phyloP scores from a whole-genome alignment of 2,113 vertebrate species.

The Syrrhaptes paradoxus region DNA sequence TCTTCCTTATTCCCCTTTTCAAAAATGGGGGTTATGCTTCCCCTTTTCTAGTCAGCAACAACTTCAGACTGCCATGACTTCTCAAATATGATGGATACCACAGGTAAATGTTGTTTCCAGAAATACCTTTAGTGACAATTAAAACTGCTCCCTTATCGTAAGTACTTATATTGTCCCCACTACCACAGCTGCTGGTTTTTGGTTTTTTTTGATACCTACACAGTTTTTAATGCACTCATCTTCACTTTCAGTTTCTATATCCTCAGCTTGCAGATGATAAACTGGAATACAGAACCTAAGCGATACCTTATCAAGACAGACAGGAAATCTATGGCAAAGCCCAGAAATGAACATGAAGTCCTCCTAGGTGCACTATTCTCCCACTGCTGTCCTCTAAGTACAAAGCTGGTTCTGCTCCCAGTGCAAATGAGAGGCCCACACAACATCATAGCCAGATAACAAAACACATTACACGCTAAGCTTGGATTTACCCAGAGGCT shows the following conservation, averaged over 20 bases:
- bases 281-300: not conserved
- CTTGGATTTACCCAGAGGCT: not conserved
- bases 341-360: not conserved
- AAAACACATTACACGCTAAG: not conserved
- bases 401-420: not conserved
- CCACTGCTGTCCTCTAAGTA: not conserved
- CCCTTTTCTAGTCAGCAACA: no score
- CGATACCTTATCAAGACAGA: not conserved
- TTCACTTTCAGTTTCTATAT: not conserved
- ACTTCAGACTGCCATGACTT: no score
- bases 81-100: no score
- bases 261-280: not conserved
- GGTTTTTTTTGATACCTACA: not conserved
- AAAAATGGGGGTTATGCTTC: no score
- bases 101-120: not conserved
- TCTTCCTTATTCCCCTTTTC: no score
- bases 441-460: not conserved
- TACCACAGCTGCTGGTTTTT: not conserved
- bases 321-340: not conserved
- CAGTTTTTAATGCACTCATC: not conserved
- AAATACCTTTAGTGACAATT: not conserved
- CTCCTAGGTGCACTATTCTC: not conserved
- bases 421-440: not conserved
- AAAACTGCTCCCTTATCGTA: not conserved
- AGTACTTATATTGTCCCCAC: not conserved